Base-by-base conservation (phyloP, 2,797 vertebrate species). In the Manis crassicaudata region DNA sequence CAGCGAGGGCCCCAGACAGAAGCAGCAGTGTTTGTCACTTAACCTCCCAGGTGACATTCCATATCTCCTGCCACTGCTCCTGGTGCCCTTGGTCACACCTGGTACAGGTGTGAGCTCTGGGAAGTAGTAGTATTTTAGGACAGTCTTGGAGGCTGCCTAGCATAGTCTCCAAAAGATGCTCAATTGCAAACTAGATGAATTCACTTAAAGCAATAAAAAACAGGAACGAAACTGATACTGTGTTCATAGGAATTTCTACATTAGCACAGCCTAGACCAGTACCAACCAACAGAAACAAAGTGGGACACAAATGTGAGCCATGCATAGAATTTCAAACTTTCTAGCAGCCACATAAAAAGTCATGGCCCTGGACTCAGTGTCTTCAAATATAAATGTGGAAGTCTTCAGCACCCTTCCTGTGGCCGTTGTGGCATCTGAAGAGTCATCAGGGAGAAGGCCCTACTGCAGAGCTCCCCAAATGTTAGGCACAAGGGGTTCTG, bases 31-130 rank as follows among this genome's bases (percentile, higher is more conserved):
- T 27, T 68, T 13, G 4, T 5, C 14, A 32, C 5, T 14, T 60
- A 20, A 29, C 6, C 43, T 8, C 40, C 0, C 2, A 52, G 6
- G 43, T 2, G n/a, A 12, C 2, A 17, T 13, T 25, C 37, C 8
- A 10, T 4, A 29, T 16, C 7, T 35, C 7, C 12, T 5, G 3
- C 37, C 11, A 63, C 84, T 68, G 25, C 35, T 46, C 1, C 2
- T 4, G 9, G 35, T 40, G 10, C 17, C 65, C 10, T 17, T 37
- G 43, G 52, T 72, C 10, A 21, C 1, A 18, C 12, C 11, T n/a
- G 52, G 79, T 9, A 18, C 6, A 40, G 2, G 16, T 23, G 29
- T 63, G 21, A 35, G 43, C 0, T 12, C 35, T 6, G 18, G 14
- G 14, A n/a, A 9, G 16, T 20, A 29, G 50, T 25, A 1, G 8